phyloP scores from a whole-genome alignment of 1,140 invertebrate genomes.

The Leptoteleia sp. region DNA sequence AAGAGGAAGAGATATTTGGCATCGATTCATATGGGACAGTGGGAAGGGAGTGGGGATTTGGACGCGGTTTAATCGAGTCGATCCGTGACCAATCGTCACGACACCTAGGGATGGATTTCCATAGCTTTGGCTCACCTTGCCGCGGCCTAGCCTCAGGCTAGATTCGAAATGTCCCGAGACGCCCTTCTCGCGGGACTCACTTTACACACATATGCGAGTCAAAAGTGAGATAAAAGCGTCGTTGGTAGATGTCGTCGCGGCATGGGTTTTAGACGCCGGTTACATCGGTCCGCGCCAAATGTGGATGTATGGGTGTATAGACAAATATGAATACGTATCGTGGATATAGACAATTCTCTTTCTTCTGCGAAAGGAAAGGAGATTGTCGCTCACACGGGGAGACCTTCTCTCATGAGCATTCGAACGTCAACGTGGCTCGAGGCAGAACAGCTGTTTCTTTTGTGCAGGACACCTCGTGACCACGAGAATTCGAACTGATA shows the following conservation, averaged over 20 bases:
- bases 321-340: slow-evolving; percentile 38
- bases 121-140: slow-evolving; percentile 77
- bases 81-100: slow-evolving; percentile 57
- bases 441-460: slow-evolving; percentile 54
- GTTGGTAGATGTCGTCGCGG: too few species aligned
- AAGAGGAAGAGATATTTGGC: neutral
- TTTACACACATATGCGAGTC: slow-evolving; percentile 31
- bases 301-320: slow-evolving; percentile 21
- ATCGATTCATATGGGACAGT: slow-evolving; percentile 6
- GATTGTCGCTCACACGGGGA: slow-evolving; percentile 52
- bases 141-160: slow-evolving; percentile 78
- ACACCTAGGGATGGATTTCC: slow-evolving; percentile 69
- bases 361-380: slow-evolving; percentile 66
- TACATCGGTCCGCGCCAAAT: too few species aligned
- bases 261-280: too few species aligned
- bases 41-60: neutral
- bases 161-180: slow-evolving; percentile 57
- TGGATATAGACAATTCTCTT: slow-evolving; percentile 62
- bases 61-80: slow-evolving; percentile 7
- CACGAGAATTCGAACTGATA: slow-evolving; percentile 8
- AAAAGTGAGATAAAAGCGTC: slow-evolving; percentile 45
- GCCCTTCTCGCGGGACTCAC: slow-evolving; percentile 69
- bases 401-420: slow-evolving; percentile 47
- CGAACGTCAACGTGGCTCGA: slow-evolving; percentile 41
- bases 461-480: slow-evolving; percentile 27